Conservation (phyloP, 2,113 vertebrate species). For the Numenius arquata region DNA sequence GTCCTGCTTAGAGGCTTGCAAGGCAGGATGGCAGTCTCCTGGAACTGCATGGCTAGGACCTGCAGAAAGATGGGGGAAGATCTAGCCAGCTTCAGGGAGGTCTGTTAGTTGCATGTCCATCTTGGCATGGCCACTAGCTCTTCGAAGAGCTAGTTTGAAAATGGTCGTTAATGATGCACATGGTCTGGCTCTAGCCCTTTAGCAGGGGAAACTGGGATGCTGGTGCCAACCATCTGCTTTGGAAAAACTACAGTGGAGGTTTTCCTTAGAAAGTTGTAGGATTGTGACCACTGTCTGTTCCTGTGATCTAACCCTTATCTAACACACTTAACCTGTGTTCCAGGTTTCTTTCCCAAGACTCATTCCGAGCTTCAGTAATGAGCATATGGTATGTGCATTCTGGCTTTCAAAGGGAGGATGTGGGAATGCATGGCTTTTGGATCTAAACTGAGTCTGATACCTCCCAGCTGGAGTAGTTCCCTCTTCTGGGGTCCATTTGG, state of each 20-base stretch:
- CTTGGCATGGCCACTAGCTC: not conserved
- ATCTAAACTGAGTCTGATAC: not conserved
- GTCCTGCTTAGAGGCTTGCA: not conserved
- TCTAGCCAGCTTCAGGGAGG: not conserved
- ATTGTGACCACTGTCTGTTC: not conserved
- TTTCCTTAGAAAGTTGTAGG: not conserved
- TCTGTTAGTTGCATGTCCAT: not conserved
- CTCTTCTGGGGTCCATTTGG: not conserved
- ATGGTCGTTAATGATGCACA: not conserved
- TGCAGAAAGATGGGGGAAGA: not conserved
- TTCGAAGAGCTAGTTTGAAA: not conserved
- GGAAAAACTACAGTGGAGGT: not conserved
- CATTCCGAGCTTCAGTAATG: conserved; percentile 20
- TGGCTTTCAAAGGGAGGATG: not conserved
- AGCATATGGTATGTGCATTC: conserved; percentile 48
- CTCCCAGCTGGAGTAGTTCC: not conserved
- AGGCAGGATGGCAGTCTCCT: not conserved
- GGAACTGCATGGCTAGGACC: not conserved
- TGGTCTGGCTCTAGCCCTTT: not conserved
- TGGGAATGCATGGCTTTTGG: rapidly evolving
- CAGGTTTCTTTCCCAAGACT: conserved; percentile 65
- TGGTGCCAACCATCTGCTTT: not conserved
- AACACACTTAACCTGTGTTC: too few relatives aligned
- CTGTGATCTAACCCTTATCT: not conserved
- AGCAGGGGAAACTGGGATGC: not conserved